Evolutionary conservation across 92 coral and sea anemone genomes (phyloP), one percentile per base, ranked within the genome.

Genomic region (Porites rus): DNA sequence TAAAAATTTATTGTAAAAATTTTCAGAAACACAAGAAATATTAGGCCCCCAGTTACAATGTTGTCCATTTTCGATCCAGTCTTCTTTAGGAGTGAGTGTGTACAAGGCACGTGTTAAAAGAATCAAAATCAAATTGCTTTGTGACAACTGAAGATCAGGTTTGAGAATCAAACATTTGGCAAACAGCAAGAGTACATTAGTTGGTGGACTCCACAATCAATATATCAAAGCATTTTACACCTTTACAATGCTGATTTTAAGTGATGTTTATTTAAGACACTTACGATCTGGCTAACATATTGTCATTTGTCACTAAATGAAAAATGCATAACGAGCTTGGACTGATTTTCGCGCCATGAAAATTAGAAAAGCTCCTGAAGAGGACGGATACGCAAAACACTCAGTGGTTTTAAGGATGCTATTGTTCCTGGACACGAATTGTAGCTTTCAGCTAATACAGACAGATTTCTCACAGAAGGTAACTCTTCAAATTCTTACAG

Each of bases 141-240:
- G 19, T 79, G 75, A 79, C 84, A 52, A n/a, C 72, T 51, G 6
- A 50, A 51, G 63, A 22, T 52, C 68, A 17, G 43, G 86, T 70
- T 81, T 81, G 77, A 71, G 86, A 81, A 81, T 81, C 68, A 70
- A 81, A 81, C 86, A 81, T 70, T 81, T 81, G 86, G 86, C 14
- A 21, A 68, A 68, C 69, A 70, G 56, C 54, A 66, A 56, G 17
- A 80, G 53, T 20, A 54, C 76, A 80, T 80, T 68, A 81, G 77
- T 5, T 56, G 69, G 65, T 69, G 69, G 77, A 81, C 69, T 69
- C 54, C 72, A 1, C 43, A 25, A 70, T 25, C 69, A 81, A 69
- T 69, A 46, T 81, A 69, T 81, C 56, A 81, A 81, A 81, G 77
- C 77, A 56, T 80, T 80, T 80, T 67, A 53, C 76, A 68, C 75